Evolutionary conservation across 1,140 invertebrate genomes (phyloP).

Genomic region (Limonius californicus): DNA sequence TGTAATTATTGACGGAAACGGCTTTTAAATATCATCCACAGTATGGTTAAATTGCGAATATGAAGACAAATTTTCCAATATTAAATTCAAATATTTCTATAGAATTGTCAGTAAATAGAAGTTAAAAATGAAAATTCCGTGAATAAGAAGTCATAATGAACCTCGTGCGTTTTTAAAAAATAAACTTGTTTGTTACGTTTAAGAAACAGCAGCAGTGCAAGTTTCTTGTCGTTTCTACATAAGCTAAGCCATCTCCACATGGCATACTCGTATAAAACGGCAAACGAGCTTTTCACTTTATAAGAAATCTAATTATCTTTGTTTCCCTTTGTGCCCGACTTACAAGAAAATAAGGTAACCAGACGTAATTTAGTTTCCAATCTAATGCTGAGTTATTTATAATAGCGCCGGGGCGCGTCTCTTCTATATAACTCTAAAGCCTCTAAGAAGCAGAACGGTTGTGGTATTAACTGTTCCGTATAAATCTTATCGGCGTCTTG

Average conservation of each 20-base stretch:
- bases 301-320: conserved; percentile 9
- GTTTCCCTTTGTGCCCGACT: conserved; percentile 5
- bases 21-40: too few species aligned
- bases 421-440: background rate
- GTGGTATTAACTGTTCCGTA: conserved; percentile 26
- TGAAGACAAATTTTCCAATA: too few species aligned
- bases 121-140: too few species aligned
- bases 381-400: conserved; percentile 22
- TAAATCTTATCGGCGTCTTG: conserved; percentile 48
- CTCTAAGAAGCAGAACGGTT: conserved; percentile 15
- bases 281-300: background rate
- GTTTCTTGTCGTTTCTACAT: too few species aligned
- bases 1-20: too few species aligned
- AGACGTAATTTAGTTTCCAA: conserved; percentile 17
- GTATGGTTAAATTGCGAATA: too few species aligned
- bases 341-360: conserved; percentile 18
- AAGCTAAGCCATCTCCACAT: background rate
- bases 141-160: too few species aligned
- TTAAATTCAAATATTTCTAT: too few species aligned
- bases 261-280: conserved; percentile 6
- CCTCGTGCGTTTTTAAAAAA: too few species aligned
- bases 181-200: too few species aligned
- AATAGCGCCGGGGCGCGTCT: conserved; percentile 1
- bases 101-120: too few species aligned
- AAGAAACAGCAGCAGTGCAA: too few species aligned